Evolutionary conservation across 2,888 invertebrate species (phyloP).

Genomic region (Scaptomyza flava): DNA sequence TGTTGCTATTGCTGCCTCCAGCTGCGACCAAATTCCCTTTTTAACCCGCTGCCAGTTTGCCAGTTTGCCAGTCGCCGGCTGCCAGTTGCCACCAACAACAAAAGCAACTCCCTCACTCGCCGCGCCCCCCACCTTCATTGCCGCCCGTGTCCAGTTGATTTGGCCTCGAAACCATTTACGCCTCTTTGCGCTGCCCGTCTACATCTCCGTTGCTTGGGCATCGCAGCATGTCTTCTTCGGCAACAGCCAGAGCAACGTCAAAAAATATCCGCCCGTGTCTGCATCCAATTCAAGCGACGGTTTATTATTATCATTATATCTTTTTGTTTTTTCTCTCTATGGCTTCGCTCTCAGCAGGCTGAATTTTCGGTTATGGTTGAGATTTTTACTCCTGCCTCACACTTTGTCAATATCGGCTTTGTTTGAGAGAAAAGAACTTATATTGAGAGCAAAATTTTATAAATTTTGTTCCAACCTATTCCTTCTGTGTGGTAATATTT

Average conservation of each 20-base stretch:
- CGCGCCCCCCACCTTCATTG: not conserved
- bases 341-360: slow-evolving; percentile 8
- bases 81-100: slow-evolving; percentile 28
- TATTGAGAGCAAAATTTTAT: not conserved
- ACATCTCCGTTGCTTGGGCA: slow-evolving; percentile 22
- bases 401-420: slow-evolving; percentile 3
- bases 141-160: slow-evolving; percentile 56
- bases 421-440: not conserved
- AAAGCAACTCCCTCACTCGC: slow-evolving; percentile 20
- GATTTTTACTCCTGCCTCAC: not conserved
- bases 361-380: slow-evolving; percentile 8
- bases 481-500: no score
- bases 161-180: slow-evolving; percentile 69
- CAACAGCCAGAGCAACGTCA: slow-evolving; percentile 62
- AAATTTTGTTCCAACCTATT: not conserved
- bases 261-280: slow-evolving; percentile 81
- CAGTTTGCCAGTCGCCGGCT: slow-evolving; percentile 25
- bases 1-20: slow-evolving; percentile 58
- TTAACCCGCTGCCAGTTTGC: slow-evolving; percentile 51
- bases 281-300: slow-evolving; percentile 63
- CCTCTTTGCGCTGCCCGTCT: slow-evolving; percentile 48
- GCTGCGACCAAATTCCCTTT: slow-evolving; percentile 62
- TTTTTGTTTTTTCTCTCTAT: not conserved
- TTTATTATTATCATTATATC: slow-evolving; percentile 65
- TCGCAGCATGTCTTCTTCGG: slow-evolving; percentile 71